Evolutionary conservation across 2,888 invertebrate genomes (phyloP).

Genomic region (Limnephilus auricula): DNA sequence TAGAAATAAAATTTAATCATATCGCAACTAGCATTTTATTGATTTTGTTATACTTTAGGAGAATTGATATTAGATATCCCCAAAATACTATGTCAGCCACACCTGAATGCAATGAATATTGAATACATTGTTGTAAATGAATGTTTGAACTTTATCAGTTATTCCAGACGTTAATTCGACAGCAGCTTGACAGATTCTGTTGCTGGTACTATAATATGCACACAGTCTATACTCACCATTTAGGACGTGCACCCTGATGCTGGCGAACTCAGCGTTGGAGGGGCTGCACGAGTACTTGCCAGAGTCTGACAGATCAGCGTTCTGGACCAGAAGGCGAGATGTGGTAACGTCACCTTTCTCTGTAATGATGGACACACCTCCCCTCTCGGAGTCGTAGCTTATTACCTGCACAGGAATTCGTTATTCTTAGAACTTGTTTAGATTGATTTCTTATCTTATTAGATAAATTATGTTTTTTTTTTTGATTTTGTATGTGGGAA

Average conservation of each 20-base stretch:
- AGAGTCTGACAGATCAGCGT: slow-evolving; percentile 85
- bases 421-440: no score
- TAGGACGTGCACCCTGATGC: slow-evolving; percentile 92
- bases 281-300: slow-evolving; percentile 90
- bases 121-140: not conserved
- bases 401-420: slow-evolving; percentile 80
- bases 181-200: not conserved
- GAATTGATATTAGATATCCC: no score
- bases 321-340: slow-evolving; percentile 89
- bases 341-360: slow-evolving; percentile 94
- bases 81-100: no score
- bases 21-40: no score
- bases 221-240: slow-evolving; percentile 82
- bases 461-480: no score
- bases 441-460: no score
- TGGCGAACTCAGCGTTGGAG: slow-evolving; percentile 89
- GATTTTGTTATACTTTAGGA: no score
- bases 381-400: slow-evolving; percentile 93
- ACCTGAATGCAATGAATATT: not conserved
- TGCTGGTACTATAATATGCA: not conserved
- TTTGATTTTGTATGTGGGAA: no score
- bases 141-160: not conserved
- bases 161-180: not conserved
- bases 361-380: slow-evolving; percentile 93
- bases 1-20: no score